Base-by-base conservation (phyloP, 1,140 invertebrate species). In the Drusus annulatus region DNA sequence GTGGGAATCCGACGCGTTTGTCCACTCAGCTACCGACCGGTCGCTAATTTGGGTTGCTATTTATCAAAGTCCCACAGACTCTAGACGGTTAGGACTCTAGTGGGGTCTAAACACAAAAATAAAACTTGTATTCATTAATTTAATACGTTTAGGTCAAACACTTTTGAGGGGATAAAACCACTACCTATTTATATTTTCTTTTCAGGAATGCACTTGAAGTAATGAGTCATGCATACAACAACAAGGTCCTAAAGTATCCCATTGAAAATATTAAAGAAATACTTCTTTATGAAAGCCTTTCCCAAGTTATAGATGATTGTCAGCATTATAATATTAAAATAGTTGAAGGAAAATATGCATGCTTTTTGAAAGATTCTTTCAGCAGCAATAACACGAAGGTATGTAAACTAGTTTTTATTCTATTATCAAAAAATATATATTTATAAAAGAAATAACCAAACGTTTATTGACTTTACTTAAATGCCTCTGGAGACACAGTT, bases 211-310 rank as follows among this genome's bases (percentile, higher is more conserved):
- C 71, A 10, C 52, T 74, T 4, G 54, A 74, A 56, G 52, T 74
- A n/a, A 74, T 74, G 71, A 28, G 23, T n/a, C 71, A 74, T 31
- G 71, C 71, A n/a, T 74, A 74, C 25, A 74, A 31, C 25, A 74
- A 52, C 36, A 74, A 74, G 17, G 51, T 58, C 51, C 54, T 74
- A 1, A 74, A 23, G 25, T 74, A 74, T 25, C 71, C 71, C 23
- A 31, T 74, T 28, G 71, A 74, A 16, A 74, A 58, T 17, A 17
- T 74, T 13, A 56, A 74, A 56, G 21, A 74, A 25, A 56, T 36
- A 1, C 21, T 74, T n/a, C 25, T 74, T 8, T 74, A 74, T 58
- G 71, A 58, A 19, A 31, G 19, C 17, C 28, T 1, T 36, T 74
- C 71, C 8, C 17, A 74, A 16, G 25, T 74, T 10, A 54, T 74